Conservation (phyloP, 2,888 invertebrate species). For the Tipula confusa region DNA sequence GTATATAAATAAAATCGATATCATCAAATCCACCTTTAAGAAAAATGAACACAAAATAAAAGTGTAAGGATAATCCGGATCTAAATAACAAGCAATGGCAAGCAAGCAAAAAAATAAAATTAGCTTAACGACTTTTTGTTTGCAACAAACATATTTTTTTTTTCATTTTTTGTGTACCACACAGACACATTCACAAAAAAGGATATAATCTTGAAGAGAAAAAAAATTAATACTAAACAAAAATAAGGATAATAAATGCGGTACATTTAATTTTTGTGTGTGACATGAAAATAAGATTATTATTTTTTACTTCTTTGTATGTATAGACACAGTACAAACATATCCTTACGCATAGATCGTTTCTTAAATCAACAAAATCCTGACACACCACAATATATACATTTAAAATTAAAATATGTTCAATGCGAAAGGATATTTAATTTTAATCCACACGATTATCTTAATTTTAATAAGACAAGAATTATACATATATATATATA, state of each 20-base stretch:
- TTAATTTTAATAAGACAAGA: conserved; percentile 25
- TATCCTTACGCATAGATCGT: conserved; percentile 12
- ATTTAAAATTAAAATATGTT: not conserved
- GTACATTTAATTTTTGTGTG: not conserved
- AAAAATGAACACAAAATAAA: not conserved
- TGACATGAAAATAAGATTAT: conserved; percentile 6
- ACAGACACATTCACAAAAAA: not conserved
- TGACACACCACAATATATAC: not conserved
- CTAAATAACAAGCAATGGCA: conserved; percentile 27
- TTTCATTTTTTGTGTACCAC: not conserved
- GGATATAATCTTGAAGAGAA: not conserved
- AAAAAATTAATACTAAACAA: not conserved
- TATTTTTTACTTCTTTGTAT: not conserved
- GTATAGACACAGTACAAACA: no score
- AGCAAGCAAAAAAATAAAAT: not conserved
- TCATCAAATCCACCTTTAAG: conserved; percentile 12
- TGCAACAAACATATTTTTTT: not conserved
- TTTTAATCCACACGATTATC: conserved; percentile 9
- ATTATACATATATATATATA: not conserved
- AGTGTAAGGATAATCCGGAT: conserved; percentile 30
- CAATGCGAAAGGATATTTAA: conserved; percentile 3
- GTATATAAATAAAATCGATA: not conserved
- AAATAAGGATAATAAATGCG: conserved; percentile 12
- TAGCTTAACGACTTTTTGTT: conserved; percentile 25
- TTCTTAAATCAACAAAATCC: conserved; percentile 12